Evolutionary conservation across 2,113 vertebrate genomes (phyloP).

Genomic region (Edolisoma coerulescens): DNA sequence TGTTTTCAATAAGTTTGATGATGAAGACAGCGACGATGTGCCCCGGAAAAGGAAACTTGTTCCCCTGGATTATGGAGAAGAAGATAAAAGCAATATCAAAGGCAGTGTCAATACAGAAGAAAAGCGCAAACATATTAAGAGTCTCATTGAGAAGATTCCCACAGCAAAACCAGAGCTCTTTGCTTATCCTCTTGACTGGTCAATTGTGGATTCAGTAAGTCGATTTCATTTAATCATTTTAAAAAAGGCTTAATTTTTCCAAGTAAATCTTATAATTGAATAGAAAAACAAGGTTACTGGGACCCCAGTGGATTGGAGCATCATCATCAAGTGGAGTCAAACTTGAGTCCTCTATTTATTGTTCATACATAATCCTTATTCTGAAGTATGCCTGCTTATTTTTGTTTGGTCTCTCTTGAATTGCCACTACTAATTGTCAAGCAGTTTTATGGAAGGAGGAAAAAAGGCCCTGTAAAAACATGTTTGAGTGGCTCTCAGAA

Average conservation of each 20-base stretch:
- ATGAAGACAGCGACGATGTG: slow-evolving; percentile 93
- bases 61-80: slow-evolving; percentile 95
- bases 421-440: background rate
- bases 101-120: slow-evolving; percentile 92
- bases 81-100: slow-evolving; percentile 91
- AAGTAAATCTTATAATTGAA: background rate
- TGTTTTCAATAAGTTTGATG: slow-evolving; percentile 96
- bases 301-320: background rate
- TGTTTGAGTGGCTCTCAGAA: background rate
- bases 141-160: slow-evolving; percentile 97
- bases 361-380: background rate
- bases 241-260: background rate
- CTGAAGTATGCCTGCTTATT: background rate
- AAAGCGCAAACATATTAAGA: slow-evolving; percentile 98
- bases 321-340: background rate
- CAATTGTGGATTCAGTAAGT: slow-evolving; percentile 96
- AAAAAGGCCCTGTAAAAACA: background rate
- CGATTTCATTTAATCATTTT: background rate
- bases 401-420: background rate
- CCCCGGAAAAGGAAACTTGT: slow-evolving; percentile 96
- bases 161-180: slow-evolving; percentile 97
- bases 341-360: background rate
- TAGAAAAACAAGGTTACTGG: background rate
- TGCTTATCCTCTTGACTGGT: slow-evolving; percentile 95
- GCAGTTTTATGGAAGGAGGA: background rate